These are phyloP conservation scores for Drosophila orena DNA, from an alignment of 1,140 invertebrate genomes.

Conservation along the genomic window DNA sequence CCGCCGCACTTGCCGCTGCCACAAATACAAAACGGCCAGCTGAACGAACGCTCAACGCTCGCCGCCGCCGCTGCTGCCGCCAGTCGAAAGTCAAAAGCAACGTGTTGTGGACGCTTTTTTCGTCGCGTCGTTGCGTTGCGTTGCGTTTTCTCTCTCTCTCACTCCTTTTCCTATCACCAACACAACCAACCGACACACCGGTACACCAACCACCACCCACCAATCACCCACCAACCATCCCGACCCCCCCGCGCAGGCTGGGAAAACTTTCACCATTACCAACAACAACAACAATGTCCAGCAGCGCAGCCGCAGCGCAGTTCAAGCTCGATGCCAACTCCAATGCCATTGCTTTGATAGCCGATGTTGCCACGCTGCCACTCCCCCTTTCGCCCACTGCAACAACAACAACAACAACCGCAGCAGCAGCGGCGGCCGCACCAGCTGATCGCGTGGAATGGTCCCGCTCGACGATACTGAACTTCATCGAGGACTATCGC, in stretches of 20 bases:
- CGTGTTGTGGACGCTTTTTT: conserved; percentile 83
- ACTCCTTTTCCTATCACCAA: conserved; percentile 27
- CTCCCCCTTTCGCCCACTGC: conserved; percentile 30
- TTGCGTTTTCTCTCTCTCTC: conserved; percentile 46
- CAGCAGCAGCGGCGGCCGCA: conserved; percentile 15
- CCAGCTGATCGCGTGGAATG: conserved; percentile 77
- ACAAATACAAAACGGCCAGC: conserved; percentile 35
- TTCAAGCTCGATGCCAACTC: conserved; percentile 71
- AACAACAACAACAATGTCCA: conserved; percentile 53
- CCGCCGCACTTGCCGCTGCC: conserved; percentile 67
- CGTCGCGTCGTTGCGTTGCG: conserved; percentile 78
- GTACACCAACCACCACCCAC: conserved; percentile 31
- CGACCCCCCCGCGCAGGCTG: conserved; percentile 27
- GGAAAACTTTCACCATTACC: conserved; percentile 69
- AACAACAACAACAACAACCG: conserved; percentile 7
- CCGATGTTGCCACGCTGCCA: conserved; percentile 57
- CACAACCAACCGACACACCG: not conserved
- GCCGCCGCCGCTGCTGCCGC: conserved; percentile 71
- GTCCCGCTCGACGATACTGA: conserved; percentile 79
- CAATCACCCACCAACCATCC: conserved; percentile 26
- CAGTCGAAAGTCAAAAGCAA: conserved; percentile 83
- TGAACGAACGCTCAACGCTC: conserved; percentile 57
- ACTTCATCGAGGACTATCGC: conserved; percentile 82
- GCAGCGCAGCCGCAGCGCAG: conserved; percentile 70
- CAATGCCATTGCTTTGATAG: conserved; percentile 71